Conservation (phyloP, 2,888 invertebrate genomes). For the Microdon myrmicae region DNA sequence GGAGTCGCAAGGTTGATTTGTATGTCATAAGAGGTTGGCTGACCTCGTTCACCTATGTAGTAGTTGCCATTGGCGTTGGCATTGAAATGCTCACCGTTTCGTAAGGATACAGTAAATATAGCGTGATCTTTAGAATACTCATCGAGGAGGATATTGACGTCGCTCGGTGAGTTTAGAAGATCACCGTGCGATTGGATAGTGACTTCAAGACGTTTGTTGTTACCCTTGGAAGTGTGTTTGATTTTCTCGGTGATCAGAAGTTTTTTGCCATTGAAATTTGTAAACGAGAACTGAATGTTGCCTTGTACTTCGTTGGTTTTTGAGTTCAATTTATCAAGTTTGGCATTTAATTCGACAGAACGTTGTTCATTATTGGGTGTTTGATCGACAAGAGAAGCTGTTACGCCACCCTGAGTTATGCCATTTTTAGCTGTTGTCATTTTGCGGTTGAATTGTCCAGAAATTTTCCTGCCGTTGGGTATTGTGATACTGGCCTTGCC, state of each 20-base stretch:
- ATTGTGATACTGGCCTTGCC: conserved; percentile 55
- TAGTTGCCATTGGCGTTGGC: conserved; percentile 67
- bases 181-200: conserved; percentile 58
- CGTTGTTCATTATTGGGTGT: conserved; percentile 57
- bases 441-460: conserved; percentile 61
- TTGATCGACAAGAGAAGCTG: conserved; percentile 68
- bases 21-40: conserved; percentile 68
- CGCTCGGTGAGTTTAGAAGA: conserved; percentile 61
- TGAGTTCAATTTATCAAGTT: conserved; percentile 66
- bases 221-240: conserved; percentile 64
- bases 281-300: conserved; percentile 64
- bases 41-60: conserved; percentile 61
- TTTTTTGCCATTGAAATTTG: conserved; percentile 68
- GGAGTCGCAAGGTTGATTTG: conserved; percentile 70
- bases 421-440: conserved; percentile 67
- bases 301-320: conserved; percentile 66
- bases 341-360: conserved; percentile 63
- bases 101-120: conserved; percentile 66
- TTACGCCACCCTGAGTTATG: conserved; percentile 66
- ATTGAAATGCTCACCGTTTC: conserved; percentile 67
- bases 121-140: conserved; percentile 59
- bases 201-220: conserved; percentile 57
- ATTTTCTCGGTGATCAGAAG: conserved; percentile 62
- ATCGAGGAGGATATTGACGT: conserved; percentile 58
- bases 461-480: conserved; percentile 63